These are phyloP conservation scores for Montifringilla adamsi DNA, from an alignment of 2,113 vertebrate genomes.

Conservation along the genomic window DNA sequence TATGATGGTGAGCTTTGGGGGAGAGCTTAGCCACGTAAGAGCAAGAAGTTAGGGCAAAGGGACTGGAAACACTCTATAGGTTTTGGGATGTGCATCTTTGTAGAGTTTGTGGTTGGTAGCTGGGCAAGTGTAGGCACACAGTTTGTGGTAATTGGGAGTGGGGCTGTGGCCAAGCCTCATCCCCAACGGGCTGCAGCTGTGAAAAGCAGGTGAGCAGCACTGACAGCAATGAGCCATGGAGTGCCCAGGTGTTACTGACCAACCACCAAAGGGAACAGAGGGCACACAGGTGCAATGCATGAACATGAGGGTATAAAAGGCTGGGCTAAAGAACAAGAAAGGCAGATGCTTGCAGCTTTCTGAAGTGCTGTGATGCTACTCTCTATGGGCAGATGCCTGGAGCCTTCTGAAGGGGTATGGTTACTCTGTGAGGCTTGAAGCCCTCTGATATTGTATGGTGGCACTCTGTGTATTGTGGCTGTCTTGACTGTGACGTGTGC, in stretches of 20 bases:
- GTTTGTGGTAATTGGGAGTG: background rate
- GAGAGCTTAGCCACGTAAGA: background rate
- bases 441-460: background rate
- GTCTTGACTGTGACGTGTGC: no score
- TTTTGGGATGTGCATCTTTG: background rate
- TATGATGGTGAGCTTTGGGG: background rate
- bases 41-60: background rate
- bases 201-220: rapidly evolving
- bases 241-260: background rate
- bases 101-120: background rate
- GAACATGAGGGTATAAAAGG: background rate
- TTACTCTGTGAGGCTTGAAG: background rate
- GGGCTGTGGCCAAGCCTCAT: background rate
- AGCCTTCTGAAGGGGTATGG: background rate
- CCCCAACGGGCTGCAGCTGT: background rate
- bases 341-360: no score
- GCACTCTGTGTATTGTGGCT: background rate
- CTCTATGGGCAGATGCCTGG: background rate
- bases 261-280: background rate
- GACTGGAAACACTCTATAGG: background rate
- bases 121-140: background rate
- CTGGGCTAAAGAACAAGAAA: background rate
- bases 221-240: background rate
- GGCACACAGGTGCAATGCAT: background rate
- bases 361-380: no score